These are phyloP conservation scores for Coregonus sp. DNA, from an alignment of 2,797 vertebrate species.

Conservation along the genomic window DNA sequence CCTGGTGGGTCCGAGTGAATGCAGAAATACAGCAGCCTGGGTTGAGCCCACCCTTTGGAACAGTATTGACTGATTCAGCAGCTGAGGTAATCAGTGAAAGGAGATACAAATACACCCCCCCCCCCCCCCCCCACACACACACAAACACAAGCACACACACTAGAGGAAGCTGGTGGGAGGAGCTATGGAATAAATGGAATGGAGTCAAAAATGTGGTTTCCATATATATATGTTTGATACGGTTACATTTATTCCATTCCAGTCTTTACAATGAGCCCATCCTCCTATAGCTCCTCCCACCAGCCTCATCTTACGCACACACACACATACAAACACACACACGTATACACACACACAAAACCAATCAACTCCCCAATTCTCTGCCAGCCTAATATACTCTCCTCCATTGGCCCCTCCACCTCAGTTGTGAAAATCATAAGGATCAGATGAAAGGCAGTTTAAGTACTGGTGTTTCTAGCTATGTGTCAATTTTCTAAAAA, in stretches of 20 bases:
- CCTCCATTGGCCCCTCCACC: background rate
- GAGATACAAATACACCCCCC: background rate
- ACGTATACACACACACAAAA: too few relatives aligned
- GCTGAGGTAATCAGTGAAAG: conserved; percentile 35
- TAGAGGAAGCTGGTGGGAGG: too few relatives aligned
- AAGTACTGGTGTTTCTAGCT: background rate
- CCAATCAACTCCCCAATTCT: background rate
- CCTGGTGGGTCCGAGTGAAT: conserved; percentile 13
- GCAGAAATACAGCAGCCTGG: conserved; percentile 25
- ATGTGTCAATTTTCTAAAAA: background rate
- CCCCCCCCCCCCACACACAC: too few relatives aligned
- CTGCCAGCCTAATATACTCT: background rate
- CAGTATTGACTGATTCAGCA: conserved; percentile 25
- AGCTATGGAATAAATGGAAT: too few relatives aligned
- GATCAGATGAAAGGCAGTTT: background rate
- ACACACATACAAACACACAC: too few relatives aligned
- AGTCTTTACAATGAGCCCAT: too few relatives aligned
- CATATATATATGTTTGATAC: too few relatives aligned
- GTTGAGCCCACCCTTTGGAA: conserved; percentile 21
- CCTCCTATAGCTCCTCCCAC: too few relatives aligned
- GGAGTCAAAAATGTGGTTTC: too few relatives aligned
- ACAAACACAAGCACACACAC: too few relatives aligned
- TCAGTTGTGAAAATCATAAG: background rate
- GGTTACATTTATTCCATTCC: too few relatives aligned
- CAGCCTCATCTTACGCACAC: too few relatives aligned